These are phyloP conservation scores for Microcebus lehilahytsara DNA, from an alignment of 2,113 vertebrate species.

Conservation along the genomic window DNA sequence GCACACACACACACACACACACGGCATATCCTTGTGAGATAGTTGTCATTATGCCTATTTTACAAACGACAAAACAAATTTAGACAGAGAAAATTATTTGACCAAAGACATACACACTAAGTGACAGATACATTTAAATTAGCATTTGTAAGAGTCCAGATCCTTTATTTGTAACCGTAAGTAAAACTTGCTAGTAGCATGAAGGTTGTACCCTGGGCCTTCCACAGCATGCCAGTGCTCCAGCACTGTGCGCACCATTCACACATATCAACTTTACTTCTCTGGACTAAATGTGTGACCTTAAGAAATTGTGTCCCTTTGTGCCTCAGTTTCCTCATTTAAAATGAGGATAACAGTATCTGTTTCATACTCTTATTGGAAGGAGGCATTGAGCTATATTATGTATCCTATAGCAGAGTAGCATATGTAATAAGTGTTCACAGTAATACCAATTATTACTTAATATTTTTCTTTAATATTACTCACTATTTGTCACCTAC, in stretches of 20 bases:
- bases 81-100: conserved; percentile 2
- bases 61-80: not conserved
- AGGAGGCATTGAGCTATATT: not conserved
- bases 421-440: not conserved
- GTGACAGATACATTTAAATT: not conserved
- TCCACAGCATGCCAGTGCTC: not conserved
- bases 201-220: not conserved
- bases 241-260: accelerated
- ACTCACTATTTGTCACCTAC: not conserved
- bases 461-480: not conserved
- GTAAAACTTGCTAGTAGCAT: not conserved
- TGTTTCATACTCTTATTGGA: not conserved
- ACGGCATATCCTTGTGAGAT: not conserved
- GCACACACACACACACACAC: no score
- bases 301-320: not conserved
- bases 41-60: not conserved
- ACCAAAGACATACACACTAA: not conserved
- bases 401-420: not conserved
- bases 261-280: not conserved
- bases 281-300: not conserved
- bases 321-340: not conserved
- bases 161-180: not conserved
- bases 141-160: not conserved
- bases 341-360: not conserved
- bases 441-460: not conserved